These are phyloP conservation scores for Beaufortia kweichowensis DNA, from an alignment of 2,113 vertebrate species.

Conservation along the genomic window DNA sequence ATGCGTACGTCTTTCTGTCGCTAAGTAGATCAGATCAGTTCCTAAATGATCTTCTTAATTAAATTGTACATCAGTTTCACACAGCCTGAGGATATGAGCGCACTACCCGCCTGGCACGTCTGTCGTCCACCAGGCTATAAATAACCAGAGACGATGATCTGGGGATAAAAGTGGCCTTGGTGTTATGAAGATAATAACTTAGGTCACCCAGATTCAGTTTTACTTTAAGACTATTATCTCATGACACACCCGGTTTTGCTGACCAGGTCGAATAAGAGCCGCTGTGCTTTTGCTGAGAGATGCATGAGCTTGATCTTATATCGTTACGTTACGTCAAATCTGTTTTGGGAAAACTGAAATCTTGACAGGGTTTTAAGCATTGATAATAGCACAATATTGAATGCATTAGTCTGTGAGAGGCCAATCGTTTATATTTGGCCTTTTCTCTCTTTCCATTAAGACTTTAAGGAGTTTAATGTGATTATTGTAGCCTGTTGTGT, in stretches of 20 bases:
- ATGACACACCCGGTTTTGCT: conserved; percentile 69
- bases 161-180: conserved; percentile 38
- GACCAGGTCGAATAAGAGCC: conserved; percentile 65
- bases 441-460: too few species aligned
- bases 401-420: too few species aligned
- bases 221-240: conserved; percentile 71
- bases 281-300: neutral
- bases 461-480: too few species aligned
- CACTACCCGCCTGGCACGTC: conserved; percentile 16
- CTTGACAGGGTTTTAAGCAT: too few species aligned
- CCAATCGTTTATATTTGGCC: too few species aligned
- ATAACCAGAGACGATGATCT: conserved; percentile 38
- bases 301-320: conserved; percentile 43
- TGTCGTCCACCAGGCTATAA: conserved; percentile 10
- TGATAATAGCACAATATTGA: too few species aligned
- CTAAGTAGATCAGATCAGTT: conserved; percentile 34
- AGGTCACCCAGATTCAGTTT: conserved; percentile 65
- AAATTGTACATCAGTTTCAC: conserved; percentile 31
- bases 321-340: conserved; percentile 8
- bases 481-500: too few species aligned
- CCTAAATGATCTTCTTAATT: conserved; percentile 40
- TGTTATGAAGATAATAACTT: conserved; percentile 55
- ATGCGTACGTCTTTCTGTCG: neutral
- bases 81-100: conserved; percentile 26
- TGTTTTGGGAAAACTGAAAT: too few species aligned